These are phyloP conservation scores for Todiramphus saurophagus DNA, from an alignment of 2,113 vertebrate genomes.

Conservation along the genomic window DNA sequence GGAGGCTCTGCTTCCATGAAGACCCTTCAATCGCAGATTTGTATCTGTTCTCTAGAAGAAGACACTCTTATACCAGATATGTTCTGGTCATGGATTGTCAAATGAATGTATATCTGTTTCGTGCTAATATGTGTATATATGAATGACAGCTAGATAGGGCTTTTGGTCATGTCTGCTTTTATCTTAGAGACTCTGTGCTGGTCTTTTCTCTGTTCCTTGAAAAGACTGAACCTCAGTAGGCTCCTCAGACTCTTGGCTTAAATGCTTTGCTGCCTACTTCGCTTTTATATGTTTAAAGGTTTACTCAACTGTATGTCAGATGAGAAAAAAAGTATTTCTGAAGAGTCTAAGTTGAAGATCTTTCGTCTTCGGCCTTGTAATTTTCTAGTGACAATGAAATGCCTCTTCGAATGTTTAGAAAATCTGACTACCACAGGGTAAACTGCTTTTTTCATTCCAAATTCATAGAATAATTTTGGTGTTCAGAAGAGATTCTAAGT, in stretches of 20 bases:
- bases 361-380: background rate
- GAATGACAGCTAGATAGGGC: background rate
- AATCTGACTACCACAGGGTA: background rate
- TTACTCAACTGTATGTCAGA: background rate
- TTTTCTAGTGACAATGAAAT: background rate
- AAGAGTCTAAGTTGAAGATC: background rate
- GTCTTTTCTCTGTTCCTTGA: background rate
- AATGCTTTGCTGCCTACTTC: background rate
- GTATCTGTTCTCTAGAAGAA: background rate
- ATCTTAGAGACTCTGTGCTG: background rate
- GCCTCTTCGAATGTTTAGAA: background rate
- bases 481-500: background rate
- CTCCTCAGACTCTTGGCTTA: background rate
- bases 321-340: background rate
- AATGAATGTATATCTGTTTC: background rate
- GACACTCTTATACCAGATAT: background rate
- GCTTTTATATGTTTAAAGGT: background rate
- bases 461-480: background rate
- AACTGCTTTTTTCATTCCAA: background rate
- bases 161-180: background rate
- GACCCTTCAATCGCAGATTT: background rate
- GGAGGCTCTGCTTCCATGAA: background rate
- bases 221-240: background rate
- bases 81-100: background rate
- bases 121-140: background rate